Evolutionary conservation across 2,888 invertebrate species (phyloP).

Genomic region (Oligia latruncula): DNA sequence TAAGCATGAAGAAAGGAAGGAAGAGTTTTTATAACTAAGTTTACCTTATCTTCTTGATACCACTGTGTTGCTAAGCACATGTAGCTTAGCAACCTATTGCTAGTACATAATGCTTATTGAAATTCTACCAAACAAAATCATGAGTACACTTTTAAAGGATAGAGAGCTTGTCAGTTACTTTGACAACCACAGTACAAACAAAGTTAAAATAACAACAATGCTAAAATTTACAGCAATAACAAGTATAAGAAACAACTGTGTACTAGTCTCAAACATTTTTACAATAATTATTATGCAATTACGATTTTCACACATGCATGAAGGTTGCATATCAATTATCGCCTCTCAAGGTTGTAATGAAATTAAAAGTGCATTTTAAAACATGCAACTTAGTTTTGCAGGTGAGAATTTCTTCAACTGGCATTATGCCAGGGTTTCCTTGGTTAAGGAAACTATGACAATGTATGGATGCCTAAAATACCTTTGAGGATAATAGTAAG

Average conservation of each 20-base stretch:
- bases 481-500: constrained; percentile 6
- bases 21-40: neutral
- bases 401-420: constrained; percentile 42
- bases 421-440: constrained; percentile 27
- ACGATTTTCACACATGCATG: constrained; percentile 18
- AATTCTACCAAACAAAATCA: neutral
- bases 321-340: constrained; percentile 34
- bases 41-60: no score
- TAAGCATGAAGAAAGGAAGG: neutral
- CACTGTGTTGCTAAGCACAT: neutral
- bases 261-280: neutral
- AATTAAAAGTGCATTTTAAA: constrained; percentile 21
- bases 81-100: neutral
- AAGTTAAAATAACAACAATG: constrained; percentile 16
- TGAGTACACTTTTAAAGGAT: neutral
- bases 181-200: neutral
- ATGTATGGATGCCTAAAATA: neutral
- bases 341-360: constrained; percentile 9
- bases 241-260: neutral
- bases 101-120: neutral
- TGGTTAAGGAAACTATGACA: constrained; percentile 8
- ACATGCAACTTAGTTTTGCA: constrained; percentile 25
- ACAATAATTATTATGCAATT: constrained; percentile 24
- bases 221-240: neutral
- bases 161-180: neutral